These are phyloP conservation scores for Psittacara wagleri DNA, from an alignment of 2,113 vertebrate species.

Conservation along the genomic window DNA sequence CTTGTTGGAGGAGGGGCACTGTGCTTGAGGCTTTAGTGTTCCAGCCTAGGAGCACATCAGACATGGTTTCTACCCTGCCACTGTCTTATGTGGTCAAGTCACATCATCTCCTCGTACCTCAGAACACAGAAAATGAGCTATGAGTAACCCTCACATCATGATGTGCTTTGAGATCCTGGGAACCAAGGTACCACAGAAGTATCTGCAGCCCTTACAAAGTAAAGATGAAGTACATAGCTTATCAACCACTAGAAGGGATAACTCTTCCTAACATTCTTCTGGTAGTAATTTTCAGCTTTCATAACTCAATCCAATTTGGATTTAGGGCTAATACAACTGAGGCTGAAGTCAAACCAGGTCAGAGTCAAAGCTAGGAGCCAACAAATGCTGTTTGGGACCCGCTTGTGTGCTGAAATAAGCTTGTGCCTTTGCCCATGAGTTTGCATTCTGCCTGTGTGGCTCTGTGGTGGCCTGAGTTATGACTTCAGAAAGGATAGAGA, in stretches of 20 bases:
- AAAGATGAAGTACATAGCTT: background rate
- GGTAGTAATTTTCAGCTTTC: background rate
- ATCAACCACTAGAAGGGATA: background rate
- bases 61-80: background rate
- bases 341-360: constrained; percentile 42
- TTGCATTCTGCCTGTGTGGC: background rate
- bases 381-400: background rate
- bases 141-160: background rate
- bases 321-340: background rate
- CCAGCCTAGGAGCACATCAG: background rate
- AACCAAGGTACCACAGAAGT: background rate
- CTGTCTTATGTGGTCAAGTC: background rate
- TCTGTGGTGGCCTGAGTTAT: background rate
- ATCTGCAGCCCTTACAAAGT: background rate
- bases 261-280: background rate
- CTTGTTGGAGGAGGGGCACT: background rate
- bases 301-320: background rate
- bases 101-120: background rate
- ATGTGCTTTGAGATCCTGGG: background rate
- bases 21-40: background rate
- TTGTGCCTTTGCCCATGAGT: background rate
- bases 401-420: background rate
- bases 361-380: background rate
- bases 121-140: background rate
- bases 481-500: background rate